These are phyloP conservation scores for Axea sp. DNA, from an alignment of 2,888 invertebrate species.

Conservation along the genomic window DNA sequence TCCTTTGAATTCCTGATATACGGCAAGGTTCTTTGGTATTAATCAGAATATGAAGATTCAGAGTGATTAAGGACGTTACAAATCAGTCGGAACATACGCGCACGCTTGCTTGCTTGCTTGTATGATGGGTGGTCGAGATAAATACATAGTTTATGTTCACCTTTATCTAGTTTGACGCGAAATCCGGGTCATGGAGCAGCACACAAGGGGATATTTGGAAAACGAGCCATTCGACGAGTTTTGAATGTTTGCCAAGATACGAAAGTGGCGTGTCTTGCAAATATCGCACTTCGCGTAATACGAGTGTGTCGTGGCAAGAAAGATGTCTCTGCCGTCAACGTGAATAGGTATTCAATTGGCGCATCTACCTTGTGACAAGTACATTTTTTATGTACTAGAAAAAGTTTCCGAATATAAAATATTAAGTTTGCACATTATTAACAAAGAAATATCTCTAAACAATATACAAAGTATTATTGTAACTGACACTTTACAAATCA, in stretches of 20 bases:
- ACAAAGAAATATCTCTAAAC: no score
- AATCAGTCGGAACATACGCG: conserved; percentile 27
- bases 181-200: conserved; percentile 52
- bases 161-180: conserved; percentile 31
- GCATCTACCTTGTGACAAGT: conserved; percentile 6
- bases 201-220: conserved; percentile 56
- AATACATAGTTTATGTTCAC: conserved; percentile 47
- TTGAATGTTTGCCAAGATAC: conserved; percentile 55
- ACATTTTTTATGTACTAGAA: no score
- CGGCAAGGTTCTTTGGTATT: conserved; percentile 12
- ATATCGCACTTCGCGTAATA: conserved; percentile 31
- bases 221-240: conserved; percentile 50
- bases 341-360: conserved; percentile 36
- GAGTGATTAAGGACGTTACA: conserved; percentile 36
- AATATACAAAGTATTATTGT: no score
- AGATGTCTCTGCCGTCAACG: conserved; percentile 34
- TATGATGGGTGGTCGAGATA: conserved; percentile 48
- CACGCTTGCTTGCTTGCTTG: conserved; percentile 21
- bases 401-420: no score
- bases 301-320: conserved; percentile 23
- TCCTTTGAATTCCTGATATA: conserved; percentile 19
- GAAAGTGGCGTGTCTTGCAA: conserved; percentile 41
- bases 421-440: no score
- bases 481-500: no score
- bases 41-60: conserved; percentile 45